These are phyloP conservation scores for Dicerorhinus sumatrensis DNA, from an alignment of 2,113 vertebrate species.

Conservation along the genomic window DNA sequence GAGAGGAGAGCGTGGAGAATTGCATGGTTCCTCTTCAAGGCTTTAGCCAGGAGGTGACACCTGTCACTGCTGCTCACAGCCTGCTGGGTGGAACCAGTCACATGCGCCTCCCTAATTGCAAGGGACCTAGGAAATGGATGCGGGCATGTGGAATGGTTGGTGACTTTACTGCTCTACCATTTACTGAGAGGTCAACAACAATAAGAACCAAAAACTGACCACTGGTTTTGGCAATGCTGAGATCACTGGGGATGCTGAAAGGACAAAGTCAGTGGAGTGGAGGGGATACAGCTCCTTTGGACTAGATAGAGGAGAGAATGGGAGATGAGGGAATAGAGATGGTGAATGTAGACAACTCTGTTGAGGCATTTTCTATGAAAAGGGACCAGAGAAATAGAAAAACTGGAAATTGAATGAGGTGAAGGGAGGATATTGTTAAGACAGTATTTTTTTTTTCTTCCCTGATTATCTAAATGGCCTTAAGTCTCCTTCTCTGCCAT, in stretches of 20 bases:
- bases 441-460: not conserved
- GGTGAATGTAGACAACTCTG: not conserved
- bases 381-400: not conserved
- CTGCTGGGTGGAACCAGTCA: not conserved
- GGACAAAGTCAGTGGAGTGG: not conserved
- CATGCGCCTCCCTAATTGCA: not conserved
- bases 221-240: not conserved
- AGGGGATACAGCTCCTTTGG: not conserved
- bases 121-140: not conserved
- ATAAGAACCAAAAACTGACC: not conserved
- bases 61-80: not conserved
- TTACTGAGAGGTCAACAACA: not conserved
- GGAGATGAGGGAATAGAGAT: not conserved
- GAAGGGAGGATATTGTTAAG: not conserved
- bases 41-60: not conserved
- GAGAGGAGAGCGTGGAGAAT: not conserved
- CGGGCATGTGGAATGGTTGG: not conserved
- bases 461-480: not conserved
- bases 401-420: not conserved
- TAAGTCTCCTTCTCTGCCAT: not conserved
- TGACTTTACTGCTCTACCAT: not conserved
- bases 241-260: not conserved
- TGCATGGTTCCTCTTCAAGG: rapidly evolving
- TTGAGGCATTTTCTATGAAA: not conserved
- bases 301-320: not conserved